phyloP scores from a whole-genome alignment of 2,888 invertebrate species.

The Agrotis segetum region DNA sequence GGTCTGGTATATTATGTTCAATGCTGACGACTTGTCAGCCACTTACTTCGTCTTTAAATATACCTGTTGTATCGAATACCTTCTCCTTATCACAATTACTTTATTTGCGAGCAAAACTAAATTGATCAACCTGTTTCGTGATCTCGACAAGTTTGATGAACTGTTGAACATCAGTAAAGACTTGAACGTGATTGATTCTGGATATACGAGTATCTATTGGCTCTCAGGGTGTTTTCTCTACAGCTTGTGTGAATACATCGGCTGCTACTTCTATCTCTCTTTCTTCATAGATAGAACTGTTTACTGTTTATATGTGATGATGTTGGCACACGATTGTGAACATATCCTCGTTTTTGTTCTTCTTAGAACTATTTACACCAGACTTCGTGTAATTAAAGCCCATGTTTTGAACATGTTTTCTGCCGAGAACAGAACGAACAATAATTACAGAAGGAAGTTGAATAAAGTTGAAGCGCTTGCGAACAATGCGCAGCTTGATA shows the following conservation, averaged over 20 bases:
- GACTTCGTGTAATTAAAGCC: conserved; percentile 77
- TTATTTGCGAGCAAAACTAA: conserved; percentile 68
- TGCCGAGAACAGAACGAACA: conserved; percentile 46
- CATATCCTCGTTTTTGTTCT: conserved; percentile 74
- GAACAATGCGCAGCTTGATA: conserved; percentile 73
- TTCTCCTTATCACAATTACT: conserved; percentile 68
- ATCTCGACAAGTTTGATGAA: conserved; percentile 75
- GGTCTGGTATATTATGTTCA: conserved; percentile 53
- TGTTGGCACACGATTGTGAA: conserved; percentile 76
- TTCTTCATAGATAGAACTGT: conserved; percentile 45
- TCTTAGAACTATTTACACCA: conserved; percentile 70
- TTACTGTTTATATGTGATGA: conserved; percentile 62
- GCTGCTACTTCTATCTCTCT: conserved; percentile 59
- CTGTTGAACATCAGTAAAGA: conserved; percentile 74
- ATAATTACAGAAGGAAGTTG: conserved; percentile 54
- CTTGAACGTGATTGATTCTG: conserved; percentile 62
- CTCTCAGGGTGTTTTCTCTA: conserved; percentile 61
- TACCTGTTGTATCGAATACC: conserved; percentile 70
- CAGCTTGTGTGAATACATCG: conserved; percentile 67
- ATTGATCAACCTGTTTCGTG: conserved; percentile 69
- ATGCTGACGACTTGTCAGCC: conserved; percentile 49
- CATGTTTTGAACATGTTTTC: conserved; percentile 73
- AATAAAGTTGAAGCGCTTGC: conserved; percentile 73
- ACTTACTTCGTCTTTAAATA: conserved; percentile 70
- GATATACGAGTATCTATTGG: conserved; percentile 59